Evolutionary conservation across 2,113 vertebrate genomes (phyloP), one percentile per base, ranked within the genome.

Genomic region (Rhodinocichla rosea): DNA sequence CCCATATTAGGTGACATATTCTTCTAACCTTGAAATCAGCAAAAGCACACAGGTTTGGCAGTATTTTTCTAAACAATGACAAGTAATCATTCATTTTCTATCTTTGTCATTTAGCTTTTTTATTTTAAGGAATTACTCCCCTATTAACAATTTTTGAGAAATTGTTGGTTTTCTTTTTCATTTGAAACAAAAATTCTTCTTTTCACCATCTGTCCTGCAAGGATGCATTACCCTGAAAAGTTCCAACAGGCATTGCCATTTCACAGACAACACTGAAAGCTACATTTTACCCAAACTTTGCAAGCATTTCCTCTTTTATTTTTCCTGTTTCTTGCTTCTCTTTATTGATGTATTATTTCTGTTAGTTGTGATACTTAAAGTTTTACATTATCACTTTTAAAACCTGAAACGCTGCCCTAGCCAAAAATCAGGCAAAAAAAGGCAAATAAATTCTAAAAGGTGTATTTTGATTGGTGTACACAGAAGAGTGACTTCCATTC

Each of bases 11-110:
- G 78, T 97, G 86, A 92, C 52, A 56, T 96, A 97, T 95, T 97
- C 96, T 97, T 98, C 96, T 96, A 97, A 97, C 95, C 97, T 98
- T 96, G 90, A 93, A 97, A 95, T 96, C 77, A 95, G 56, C 91
- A 97, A 95, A 97, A 97, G 81, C 68, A 96, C 40, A 35, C 60
- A 63, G 32, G 57, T 96, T 97, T 97, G 89, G 65, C 69, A 57
- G 50, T 95, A 62, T 84, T 97, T 97, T 97, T 90, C 96, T 97
- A 93, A 89, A 82, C 95, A 80, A 74, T 94, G 89, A 64, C 80
- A 95, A 89, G 49, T 94, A 82, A 97, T 98, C 53, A 79, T 93
- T 97, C 53, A 97, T 83, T 96, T 82, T 64, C 88, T 83, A 27
- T 84, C 96, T 97, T 75, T 89, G 37, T 27, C 35, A 60, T 94